Evolutionary conservation across 2,113 vertebrate genomes (phyloP).

Genomic region (Rhombomys opimus): DNA sequence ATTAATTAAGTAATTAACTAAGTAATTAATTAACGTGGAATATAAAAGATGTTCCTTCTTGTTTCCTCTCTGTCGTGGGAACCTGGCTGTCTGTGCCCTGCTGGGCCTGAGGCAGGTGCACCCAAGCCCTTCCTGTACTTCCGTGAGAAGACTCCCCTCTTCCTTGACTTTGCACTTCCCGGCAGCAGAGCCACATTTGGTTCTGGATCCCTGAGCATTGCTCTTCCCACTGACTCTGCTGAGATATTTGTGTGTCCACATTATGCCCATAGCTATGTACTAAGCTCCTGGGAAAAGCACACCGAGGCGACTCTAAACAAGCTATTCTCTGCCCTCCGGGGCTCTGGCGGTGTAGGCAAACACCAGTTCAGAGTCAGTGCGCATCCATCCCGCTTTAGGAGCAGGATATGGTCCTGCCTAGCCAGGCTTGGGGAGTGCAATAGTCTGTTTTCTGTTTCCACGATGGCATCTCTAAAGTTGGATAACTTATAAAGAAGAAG

Average conservation of each 20-base stretch:
- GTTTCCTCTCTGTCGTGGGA: not conserved
- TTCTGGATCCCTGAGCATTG: not conserved
- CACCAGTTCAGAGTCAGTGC: not conserved
- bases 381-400: no score
- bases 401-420: not conserved
- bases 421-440: not conserved
- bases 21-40: no score
- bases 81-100: no score
- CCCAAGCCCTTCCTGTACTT: not conserved
- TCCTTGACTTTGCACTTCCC: not conserved
- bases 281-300: conserved; percentile 17
- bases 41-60: not conserved
- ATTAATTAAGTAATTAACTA: not conserved
- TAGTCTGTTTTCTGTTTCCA: not conserved
- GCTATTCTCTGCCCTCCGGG: not conserved
- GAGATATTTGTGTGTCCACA: not conserved
- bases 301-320: not conserved
- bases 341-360: not conserved
- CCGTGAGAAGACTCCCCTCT: not conserved
- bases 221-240: not conserved
- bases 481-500: not conserved
- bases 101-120: no score
- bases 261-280: not conserved
- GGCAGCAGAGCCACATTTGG: not conserved
- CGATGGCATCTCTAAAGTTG: not conserved